A percentile compares a stretch with the other conserved stretches of the same genome.
These are phyloP conservation scores for Trachelus iudaicus DNA, from an alignment of 2,888 invertebrate species.

Conservation along the genomic window DNA sequence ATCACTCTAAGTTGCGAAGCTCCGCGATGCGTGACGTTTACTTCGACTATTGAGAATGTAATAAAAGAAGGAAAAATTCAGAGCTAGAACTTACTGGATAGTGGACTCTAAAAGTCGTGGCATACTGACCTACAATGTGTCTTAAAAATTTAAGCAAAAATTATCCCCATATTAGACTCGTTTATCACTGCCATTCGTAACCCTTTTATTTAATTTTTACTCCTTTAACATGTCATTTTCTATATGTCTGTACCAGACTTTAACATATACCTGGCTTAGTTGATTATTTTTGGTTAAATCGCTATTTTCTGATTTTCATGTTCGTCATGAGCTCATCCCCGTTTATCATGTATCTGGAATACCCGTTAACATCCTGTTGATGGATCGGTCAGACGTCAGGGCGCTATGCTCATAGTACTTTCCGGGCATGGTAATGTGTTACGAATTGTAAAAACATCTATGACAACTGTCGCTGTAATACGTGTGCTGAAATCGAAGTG, in stretches of 20 bases:
- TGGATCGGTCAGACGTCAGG: neutral
- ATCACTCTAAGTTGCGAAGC: neutral
- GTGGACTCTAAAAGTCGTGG: conserved; percentile 43
- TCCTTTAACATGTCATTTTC: neutral
- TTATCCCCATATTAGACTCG: neutral
- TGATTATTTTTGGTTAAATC: neutral
- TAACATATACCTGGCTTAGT: neutral
- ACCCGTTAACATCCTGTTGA: conserved; percentile 2
- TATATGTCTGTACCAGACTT: neutral
- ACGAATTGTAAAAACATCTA: conserved; percentile 23
- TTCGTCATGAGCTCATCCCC: neutral
- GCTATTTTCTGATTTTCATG: neutral
- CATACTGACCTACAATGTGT: conserved; percentile 54
- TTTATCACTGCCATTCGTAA: neutral
- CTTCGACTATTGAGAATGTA: neutral
- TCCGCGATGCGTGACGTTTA: conserved; percentile 3
- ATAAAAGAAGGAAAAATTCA: conserved; percentile 4
- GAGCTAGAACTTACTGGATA: conserved; percentile 9
- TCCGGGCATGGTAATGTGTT: conserved; percentile 15
- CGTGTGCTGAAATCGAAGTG: conserved; percentile 15
- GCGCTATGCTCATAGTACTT: neutral
- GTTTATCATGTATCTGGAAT: conserved; percentile 5
- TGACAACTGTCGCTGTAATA: conserved; percentile 25
- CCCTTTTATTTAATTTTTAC: neutral
- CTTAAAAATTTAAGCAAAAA: neutral